Base-by-base conservation (phyloP, 2,113 vertebrate species). In the Pagrus major region DNA sequence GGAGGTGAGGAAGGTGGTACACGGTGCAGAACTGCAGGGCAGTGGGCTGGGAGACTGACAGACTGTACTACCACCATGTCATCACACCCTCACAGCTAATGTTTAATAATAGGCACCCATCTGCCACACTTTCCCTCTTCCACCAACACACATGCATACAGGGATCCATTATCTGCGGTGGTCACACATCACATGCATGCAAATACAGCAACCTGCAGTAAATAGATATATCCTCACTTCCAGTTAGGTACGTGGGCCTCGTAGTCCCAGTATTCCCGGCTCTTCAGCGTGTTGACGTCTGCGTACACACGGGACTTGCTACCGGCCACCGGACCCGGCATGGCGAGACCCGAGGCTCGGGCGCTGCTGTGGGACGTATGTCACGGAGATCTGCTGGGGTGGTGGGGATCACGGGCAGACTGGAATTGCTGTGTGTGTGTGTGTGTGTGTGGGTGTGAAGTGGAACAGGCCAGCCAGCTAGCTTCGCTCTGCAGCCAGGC, bases 191-290 rank as follows among this genome's bases (percentile, higher is more conserved):
- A 71, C 83, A 67, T 29, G 66, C 70, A 81, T 77, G 59, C 55
- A 73, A 66, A 56, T 23, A 70, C 16, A 79, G 41, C 21, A 69
- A 21, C 31, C 14, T 37, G 71, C 71, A 76, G 72, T 37, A 76
- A 76, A 64, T 63, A 85, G 2, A 90, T 76, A 81, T 59, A 20
- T 78, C 76, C 95, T 96, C 95, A 99, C 97, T 97, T 98, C 97
- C 97, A 99, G 94, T 95, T 97, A 83, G 97, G 97, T 78, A 97
- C 95, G 93, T 98, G 97, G 89, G 97, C 90, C 93, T 99, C 97
- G 83, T 99, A 99, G 94, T 99, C 98, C 98, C 98, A 99, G 94
- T 98, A 98, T 82, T 98, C 97, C 93, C 97, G 96, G 96, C 97
- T 97, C 94, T 97, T 97, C 93, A 97, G 94, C 91, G 96, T 97